Evolutionary conservation across 2,113 vertebrate species (phyloP), one percentile per base, ranked within the genome.

Genomic region (Coturnix japonica): DNA sequence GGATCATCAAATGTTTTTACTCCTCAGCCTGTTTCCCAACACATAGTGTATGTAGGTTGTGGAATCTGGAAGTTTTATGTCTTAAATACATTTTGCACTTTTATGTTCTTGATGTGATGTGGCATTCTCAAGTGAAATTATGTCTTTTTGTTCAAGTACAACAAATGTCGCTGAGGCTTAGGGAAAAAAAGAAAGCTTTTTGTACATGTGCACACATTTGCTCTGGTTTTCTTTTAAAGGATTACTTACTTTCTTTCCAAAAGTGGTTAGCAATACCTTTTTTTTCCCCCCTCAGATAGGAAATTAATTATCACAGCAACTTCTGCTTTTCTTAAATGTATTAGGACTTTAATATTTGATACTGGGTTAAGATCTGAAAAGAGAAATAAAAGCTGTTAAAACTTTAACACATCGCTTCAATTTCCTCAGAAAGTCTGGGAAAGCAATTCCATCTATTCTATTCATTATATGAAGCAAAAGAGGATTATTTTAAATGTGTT

Each of bases 371-470:
- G 81, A 87, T 85, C 85, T 87, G 82, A 94, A 93, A 92, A 81
- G 72, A 93, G 81, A 94, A 96, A 95, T 93, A 95, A 96, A 96
- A 94, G 65, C 81, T 85, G 87, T 91, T 94, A 92, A 94, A 91
- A 89, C 84, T 94, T 92, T 77, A 92, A 93, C 81, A 53, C 76
- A 92, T 94, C 56, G 7, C 75, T 96, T 94, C 79, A 91, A 91
- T 93, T 94, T 95, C 87, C 94, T 89, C 87, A 85, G 79, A 92
- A 96, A 60, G 71, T 85, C 84, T 87, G 64, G 43, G 35, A 87
- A 92, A 93, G 89, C 78, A 93, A 93, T 93, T 95, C 85, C 87
- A 89, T 85, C 94, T 74, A 74, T 91, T 85, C 75, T 90, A 81
- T 91, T 96, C 81, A 82, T 91, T 61, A 67, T 46, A 85, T 47